Conservation (phyloP, 2,888 invertebrate species). For the Timema cristinae region DNA sequence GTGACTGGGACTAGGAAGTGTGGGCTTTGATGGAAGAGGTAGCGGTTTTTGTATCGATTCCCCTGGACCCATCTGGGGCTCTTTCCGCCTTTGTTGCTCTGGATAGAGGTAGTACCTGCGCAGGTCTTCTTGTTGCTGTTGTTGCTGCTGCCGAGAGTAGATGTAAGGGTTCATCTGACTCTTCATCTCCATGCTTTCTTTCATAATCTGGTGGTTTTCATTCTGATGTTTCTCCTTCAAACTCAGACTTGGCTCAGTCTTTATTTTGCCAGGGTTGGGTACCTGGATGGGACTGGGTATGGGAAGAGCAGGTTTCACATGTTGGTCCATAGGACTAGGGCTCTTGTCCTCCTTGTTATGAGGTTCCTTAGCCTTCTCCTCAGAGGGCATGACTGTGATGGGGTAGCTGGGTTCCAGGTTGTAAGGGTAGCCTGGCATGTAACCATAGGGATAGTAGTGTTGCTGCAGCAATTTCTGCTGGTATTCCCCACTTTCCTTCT, state of each 20-base stretch:
- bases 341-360: slow-evolving; percentile 41
- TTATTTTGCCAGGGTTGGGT: slow-evolving; percentile 37
- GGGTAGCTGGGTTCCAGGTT: slow-evolving; percentile 59
- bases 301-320: slow-evolving; percentile 31
- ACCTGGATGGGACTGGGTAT: slow-evolving; percentile 35
- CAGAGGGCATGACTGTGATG: slow-evolving; percentile 40
- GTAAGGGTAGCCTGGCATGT: slow-evolving; percentile 47
- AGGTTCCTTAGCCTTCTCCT: slow-evolving; percentile 28
- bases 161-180: slow-evolving; percentile 71
- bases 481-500: slow-evolving; percentile 46
- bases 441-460: slow-evolving; percentile 65
- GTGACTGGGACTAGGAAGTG: slow-evolving; percentile 44
- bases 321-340: slow-evolving; percentile 35
- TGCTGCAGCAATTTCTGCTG: slow-evolving; percentile 43
- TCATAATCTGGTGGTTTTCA: slow-evolving; percentile 72
- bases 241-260: slow-evolving; percentile 40
- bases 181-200: slow-evolving; percentile 75
- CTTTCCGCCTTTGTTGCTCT: slow-evolving; percentile 58
- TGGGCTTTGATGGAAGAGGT: slow-evolving; percentile 34
- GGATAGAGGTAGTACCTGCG: slow-evolving; percentile 62
- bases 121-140: slow-evolving; percentile 38
- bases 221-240: slow-evolving; percentile 62
- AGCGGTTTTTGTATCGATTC: slow-evolving; percentile 23
- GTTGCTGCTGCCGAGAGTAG: slow-evolving; percentile 53
- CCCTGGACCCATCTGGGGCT: slow-evolving; percentile 35